Base-by-base conservation (phyloP, 2,888 invertebrate genomes). In the Rhimphoctona megacephalus region DNA sequence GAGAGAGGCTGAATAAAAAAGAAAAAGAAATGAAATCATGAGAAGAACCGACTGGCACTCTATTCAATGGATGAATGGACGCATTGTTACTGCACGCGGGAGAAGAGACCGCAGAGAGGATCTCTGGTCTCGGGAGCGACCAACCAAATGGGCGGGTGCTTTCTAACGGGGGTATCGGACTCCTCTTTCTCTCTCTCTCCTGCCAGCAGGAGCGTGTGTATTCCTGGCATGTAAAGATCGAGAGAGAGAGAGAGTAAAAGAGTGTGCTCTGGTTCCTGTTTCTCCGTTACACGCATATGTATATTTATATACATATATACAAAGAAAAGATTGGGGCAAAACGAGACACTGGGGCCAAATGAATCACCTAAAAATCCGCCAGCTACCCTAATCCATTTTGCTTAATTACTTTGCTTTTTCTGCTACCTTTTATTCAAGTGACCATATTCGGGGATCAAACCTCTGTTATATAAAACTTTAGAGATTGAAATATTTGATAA, bases 21-120 rank as follows among this genome's bases (percentile, higher is more conserved):
- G 72, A 80, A 80, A 82, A 36, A 39, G 72, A 85, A 79, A 77
- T 19, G 22, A 78, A 72, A 78, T 83, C 79, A 70, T 77, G 85
- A 82, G 73, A 88, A 80, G 83, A 81, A 77, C 74, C 81, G 81
- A 86, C 81, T 80, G 83, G 73, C 86, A 80, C 87, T 85, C 87
- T 85, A 89, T 91, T 91, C 89, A 91, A 85, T 86, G 87, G 84
- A 85, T 90, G 90, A 91, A 90, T 90, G 90, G 90, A 64, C 85
- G 91, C 89, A 90, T 91, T 91, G 90, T 91, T 91, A 89, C 88
- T 88, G 76, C 70, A 76, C 88, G 85, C 72, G 54, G 72, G 76
- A 80, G 83, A 73, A 82, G 87, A 87, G 80, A 77, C 82, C 90
- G 78, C 88, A 81, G 86, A 78, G 72, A 33, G 81, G 72, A 67